A percentile compares a stretch with the other conserved stretches of the same genome.
These are phyloP conservation scores for Paelopatides confundens DNA, from an alignment of 53 echinoderm and acorn worm species.

Conservation along the genomic window DNA sequence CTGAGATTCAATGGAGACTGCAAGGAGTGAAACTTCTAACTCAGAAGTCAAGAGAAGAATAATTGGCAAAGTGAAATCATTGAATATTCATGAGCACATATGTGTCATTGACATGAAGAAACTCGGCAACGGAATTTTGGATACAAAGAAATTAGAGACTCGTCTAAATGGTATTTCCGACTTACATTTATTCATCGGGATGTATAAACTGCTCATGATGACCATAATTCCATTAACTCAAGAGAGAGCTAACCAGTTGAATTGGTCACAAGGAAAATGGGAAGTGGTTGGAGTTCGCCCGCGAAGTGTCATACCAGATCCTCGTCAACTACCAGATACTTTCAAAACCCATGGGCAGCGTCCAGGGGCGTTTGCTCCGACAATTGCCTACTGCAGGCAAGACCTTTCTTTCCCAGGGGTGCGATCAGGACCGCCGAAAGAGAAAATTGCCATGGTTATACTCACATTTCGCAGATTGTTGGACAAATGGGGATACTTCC, in stretches of 20 bases:
- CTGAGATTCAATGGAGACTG: not conserved
- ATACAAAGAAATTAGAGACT: not conserved
- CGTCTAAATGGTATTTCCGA: not conserved
- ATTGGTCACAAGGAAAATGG: not conserved
- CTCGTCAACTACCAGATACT: not conserved
- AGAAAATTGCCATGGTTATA: not conserved
- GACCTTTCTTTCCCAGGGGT: not conserved
- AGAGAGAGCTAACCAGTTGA: not conserved
- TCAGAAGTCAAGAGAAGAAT: not conserved
- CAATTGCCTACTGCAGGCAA: not conserved
- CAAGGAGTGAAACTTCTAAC: not conserved
- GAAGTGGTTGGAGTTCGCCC: constrained; percentile 13
- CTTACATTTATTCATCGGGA: not conserved
- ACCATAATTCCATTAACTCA: not conserved
- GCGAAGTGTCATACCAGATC: not conserved
- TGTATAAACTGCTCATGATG: not conserved
- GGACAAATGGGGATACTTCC: not conserved
- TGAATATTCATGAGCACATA: not conserved
- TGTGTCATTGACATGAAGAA: not conserved
- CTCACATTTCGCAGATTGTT: not conserved
- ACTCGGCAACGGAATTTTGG: not conserved
- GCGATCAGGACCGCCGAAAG: not conserved
- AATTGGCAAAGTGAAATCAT: not conserved
- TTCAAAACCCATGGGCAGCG: not conserved
- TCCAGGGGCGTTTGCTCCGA: not conserved